Percentiles rank a stretch among this genome's conserved stretches.
Conservation (phyloP, 1,140 invertebrate species). For the Coenobita brevimanus region DNA sequence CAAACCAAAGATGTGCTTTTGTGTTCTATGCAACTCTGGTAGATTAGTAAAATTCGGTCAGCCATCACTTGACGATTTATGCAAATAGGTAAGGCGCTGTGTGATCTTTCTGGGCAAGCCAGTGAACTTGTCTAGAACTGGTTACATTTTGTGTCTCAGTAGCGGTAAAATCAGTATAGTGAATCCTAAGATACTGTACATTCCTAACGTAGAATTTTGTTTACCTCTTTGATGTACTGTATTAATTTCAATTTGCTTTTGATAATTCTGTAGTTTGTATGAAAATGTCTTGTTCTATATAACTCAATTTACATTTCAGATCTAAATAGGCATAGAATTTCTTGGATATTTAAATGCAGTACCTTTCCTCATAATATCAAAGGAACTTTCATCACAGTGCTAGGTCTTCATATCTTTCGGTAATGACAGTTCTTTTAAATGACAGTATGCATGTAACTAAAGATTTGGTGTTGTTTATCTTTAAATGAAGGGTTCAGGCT, state of each 20-base stretch:
- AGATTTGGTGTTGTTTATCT: too few relatives aligned
- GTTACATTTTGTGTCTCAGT: conserved; percentile 23
- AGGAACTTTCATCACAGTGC: conserved; percentile 51
- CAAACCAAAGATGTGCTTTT: conserved; percentile 66
- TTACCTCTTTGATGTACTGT: too few relatives aligned
- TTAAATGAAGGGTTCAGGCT: too few relatives aligned
- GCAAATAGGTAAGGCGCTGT: conserved; percentile 64
- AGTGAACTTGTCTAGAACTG: conserved; percentile 49
- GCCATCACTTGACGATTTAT: conserved; percentile 65
- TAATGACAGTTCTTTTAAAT: too few relatives aligned
- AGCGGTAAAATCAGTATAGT: neutral
- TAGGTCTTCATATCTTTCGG: too few relatives aligned
- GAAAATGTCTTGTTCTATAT: conserved; percentile 47
- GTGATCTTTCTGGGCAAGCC: conserved; percentile 58
- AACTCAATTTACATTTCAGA: conserved; percentile 49
- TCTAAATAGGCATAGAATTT: conserved; percentile 25
- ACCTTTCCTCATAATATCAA: conserved; percentile 31
- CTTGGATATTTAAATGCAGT: conserved; percentile 33
- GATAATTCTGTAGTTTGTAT: conserved; percentile 39
- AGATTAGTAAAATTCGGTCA: conserved; percentile 56
- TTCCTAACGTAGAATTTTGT: neutral
- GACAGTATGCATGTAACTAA: too few relatives aligned
- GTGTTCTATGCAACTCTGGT: conserved; percentile 66
- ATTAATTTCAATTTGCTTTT: conserved; percentile 27
- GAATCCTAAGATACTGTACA: neutral